Percentiles rank a stretch among this genome's conserved stretches.
Evolutionary conservation across 2,797 vertebrate genomes (phyloP).

Genomic region (Brotula barbata): DNA sequence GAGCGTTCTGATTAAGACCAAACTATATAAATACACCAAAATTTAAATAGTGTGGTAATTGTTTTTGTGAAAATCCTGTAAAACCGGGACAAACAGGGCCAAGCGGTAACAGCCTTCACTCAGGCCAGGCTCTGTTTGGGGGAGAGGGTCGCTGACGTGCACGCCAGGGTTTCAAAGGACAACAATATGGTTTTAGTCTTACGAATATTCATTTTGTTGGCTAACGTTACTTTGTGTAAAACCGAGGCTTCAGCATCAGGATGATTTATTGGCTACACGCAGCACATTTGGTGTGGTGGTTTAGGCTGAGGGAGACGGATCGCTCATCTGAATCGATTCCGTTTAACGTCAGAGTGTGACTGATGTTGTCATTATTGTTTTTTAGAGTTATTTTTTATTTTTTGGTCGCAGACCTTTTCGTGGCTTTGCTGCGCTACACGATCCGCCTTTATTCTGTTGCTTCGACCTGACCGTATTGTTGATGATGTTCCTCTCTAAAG

Average conservation of each 20-base stretch:
- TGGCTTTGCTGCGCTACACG: not conserved
- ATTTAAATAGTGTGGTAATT: not conserved
- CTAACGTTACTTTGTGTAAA: constrained; percentile 35
- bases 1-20: not conserved
- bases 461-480: not conserved
- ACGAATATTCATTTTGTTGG: constrained; percentile 45
- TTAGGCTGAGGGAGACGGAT: constrained; percentile 35
- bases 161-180: constrained; percentile 4
- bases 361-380: not conserved
- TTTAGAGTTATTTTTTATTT: too few relatives aligned
- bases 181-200: constrained; percentile 37
- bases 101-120: constrained; percentile 5
- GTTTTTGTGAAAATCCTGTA: constrained; percentile 3
- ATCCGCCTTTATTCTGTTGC: too few relatives aligned
- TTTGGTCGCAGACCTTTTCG: not conserved
- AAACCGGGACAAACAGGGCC: not conserved
- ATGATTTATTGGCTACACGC: constrained; percentile 47
- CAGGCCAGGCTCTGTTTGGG: constrained; percentile 8
- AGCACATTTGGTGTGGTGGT: constrained; percentile 26
- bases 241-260: constrained; percentile 25
- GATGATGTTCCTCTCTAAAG: not conserved
- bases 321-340: not conserved
- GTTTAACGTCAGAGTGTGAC: not conserved
- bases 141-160: constrained; percentile 12
- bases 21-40: constrained; percentile 21